Evolutionary conservation across 2,888 invertebrate genomes (phyloP), one percentile per base, ranked within the genome.

Genomic region (Chirona hameri): DNA sequence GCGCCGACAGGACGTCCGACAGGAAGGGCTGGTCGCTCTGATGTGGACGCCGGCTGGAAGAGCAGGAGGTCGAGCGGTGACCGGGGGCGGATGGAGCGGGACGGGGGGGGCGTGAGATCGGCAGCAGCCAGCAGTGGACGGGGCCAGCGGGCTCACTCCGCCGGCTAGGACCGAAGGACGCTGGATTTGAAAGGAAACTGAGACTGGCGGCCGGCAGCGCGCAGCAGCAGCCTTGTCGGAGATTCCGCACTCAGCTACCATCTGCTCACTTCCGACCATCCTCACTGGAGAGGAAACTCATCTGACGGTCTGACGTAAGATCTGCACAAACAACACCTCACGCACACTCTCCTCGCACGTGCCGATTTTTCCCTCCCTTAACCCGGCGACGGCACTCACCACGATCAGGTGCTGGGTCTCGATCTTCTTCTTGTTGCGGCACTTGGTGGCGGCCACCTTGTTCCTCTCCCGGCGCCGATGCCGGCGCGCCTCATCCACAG

Each of bases 401-500:
- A 96, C 89, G 87, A 95, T 95, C 86, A 93, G 93, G 1, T 95
- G 96, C 85, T 94, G 92, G 87, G 96, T 95, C 21, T 72, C 72
- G 21, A 72, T 72, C 69, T 96, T 93, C 88, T 97, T 97, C 91
- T 97, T 97, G 91, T 96, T 91, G 85, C 97, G 92, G 88, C 97
- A 97, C 88, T 97, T 97, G 21, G 97, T 97, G 83, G 97, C 97
- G 82, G 97, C 97, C 85, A 97, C 95, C 90, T 97, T 97, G 89
- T 97, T 97, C 86, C 96, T 91, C 89, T 97, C 97, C 86, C 97
- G 92, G 87, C 97, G 91, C 83, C 95, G 91, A 84, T 94, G 90
- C 83, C 96, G 91, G 60, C 96, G 91, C 87, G 96, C 96, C 89
- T 96, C 96, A 87, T 96, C 96, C 90, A 96, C 96, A 81, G 95